These are phyloP conservation scores for Scomber colias DNA, from an alignment of 2,113 vertebrate species.

Conservation along the genomic window DNA sequence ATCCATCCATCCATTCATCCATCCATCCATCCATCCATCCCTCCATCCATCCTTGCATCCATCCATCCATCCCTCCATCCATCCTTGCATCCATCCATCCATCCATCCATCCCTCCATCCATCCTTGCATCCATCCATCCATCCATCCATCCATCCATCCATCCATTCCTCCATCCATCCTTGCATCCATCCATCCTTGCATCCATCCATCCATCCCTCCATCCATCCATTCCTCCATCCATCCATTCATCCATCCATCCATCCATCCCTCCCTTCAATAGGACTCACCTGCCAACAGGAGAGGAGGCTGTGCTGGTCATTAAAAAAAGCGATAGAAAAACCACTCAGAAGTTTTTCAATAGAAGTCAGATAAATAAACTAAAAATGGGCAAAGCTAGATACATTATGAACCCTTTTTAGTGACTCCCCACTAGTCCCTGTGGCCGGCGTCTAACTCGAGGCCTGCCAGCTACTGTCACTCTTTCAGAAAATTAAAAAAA, in stretches of 20 bases:
- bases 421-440: conserved; percentile 36
- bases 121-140: no score
- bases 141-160: no score
- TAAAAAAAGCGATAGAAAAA: conserved; percentile 53
- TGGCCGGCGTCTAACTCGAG: conserved; percentile 20
- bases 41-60: no score
- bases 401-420: conserved; percentile 45
- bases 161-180: no score
- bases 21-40: no score
- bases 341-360: conserved; percentile 52
- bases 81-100: no score
- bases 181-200: no score
- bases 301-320: conserved; percentile 59
- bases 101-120: no score
- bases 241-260: not conserved
- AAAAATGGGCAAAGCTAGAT: conserved; percentile 36
- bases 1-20: no score
- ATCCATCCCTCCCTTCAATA: not conserved
- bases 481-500: conserved; percentile 71
- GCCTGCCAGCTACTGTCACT: conserved; percentile 77
- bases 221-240: not conserved
- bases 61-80: no score
- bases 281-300: conserved; percentile 59
- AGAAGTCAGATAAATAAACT: conserved; percentile 59
- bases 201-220: no score